Base-by-base conservation (phyloP, 2,888 invertebrate genomes). In the Fragum sueziense region DNA sequence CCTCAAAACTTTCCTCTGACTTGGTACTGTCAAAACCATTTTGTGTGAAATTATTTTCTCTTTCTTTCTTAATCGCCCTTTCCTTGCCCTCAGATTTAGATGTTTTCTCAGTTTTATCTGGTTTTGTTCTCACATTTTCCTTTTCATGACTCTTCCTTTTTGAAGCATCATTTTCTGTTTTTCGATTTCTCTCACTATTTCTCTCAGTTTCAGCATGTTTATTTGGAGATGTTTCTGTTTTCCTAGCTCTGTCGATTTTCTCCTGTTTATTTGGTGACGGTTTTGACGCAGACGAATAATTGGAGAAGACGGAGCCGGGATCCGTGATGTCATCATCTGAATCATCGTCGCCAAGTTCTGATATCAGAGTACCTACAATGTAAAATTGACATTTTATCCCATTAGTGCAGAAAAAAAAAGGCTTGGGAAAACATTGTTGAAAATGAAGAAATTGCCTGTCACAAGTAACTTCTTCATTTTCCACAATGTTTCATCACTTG, bases 321-420 rank as follows among this genome's bases (percentile, higher is more conserved):
- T 78, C 74, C 3, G 78, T 62, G n/a, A 76, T 74, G 9, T 82
- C 80, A 47, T 84, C 83, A n/a, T 80, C 79, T 2, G 73, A 77
- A 54, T 85, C 85, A 37, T 86, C 82, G 0, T 78, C 80, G 9
- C 70, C 72, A 41, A 78, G 65, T 25, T 82, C 80, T 27, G 80
- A 84, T 54, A 84, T 84, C 51, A 84, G 57, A n/a, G 77, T 76
- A 25, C 78, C 81, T 82, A 59, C 22, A 81, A 54, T 51, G 52
- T 6, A 52, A 1, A n/a, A n/a, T 33, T 37, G 37, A 37, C 37
- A 37, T 37, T 37, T 37, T 37, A 9, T 37, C 14, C 14, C 6
- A 37, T 34, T 33, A 7, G 2, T 4, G 62, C 62, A 61, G 14
- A 37, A n/a, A n/a, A n/a, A n/a, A n/a, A n/a, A n/a, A n/a, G n/a